phyloP scores from a whole-genome alignment of 2,888 invertebrate species.

The Caenorhabditis sinica region DNA sequence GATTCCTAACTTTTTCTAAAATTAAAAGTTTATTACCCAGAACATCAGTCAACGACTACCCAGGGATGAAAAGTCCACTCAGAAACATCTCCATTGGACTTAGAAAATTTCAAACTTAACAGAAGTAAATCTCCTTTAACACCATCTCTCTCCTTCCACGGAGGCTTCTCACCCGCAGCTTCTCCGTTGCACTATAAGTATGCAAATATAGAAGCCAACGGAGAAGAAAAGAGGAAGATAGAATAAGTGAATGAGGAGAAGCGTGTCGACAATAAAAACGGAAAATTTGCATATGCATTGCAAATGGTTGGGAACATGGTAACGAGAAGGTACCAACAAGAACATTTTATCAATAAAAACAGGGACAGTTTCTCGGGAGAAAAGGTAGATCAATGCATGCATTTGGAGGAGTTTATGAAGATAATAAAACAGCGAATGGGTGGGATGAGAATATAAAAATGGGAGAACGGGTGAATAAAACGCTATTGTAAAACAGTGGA shows the following conservation, averaged over 20 bases:
- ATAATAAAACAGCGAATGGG: slow-evolving; percentile 39
- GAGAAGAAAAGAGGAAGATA: neutral
- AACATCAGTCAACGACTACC: no score
- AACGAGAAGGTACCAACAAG: slow-evolving; percentile 18
- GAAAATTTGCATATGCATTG: slow-evolving; percentile 52
- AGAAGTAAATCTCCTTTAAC: slow-evolving; percentile 3
- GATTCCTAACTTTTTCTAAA: neutral
- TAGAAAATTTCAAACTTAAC: neutral
- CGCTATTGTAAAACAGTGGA: neutral
- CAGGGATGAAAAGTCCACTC: no score
- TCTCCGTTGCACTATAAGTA: slow-evolving; percentile 22
- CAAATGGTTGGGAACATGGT: slow-evolving; percentile 52
- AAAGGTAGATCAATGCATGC: neutral
- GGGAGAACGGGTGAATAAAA: neutral
- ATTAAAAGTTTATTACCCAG: no score
- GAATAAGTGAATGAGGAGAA: slow-evolving; percentile 41
- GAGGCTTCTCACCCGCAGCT: neutral
- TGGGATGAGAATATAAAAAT: slow-evolving; percentile 21
- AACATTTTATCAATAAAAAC: slow-evolving; percentile 19
- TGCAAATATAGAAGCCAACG: slow-evolving; percentile 40
- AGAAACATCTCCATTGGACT: no score
- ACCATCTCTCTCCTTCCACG: neutral
- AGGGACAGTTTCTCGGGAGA: neutral
- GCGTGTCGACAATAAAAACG: slow-evolving; percentile 48
- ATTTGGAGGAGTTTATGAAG: slow-evolving; percentile 30